Evolutionary conservation across 2,797 vertebrate species (phyloP).

Genomic region (Threskiornis aethiopicus): DNA sequence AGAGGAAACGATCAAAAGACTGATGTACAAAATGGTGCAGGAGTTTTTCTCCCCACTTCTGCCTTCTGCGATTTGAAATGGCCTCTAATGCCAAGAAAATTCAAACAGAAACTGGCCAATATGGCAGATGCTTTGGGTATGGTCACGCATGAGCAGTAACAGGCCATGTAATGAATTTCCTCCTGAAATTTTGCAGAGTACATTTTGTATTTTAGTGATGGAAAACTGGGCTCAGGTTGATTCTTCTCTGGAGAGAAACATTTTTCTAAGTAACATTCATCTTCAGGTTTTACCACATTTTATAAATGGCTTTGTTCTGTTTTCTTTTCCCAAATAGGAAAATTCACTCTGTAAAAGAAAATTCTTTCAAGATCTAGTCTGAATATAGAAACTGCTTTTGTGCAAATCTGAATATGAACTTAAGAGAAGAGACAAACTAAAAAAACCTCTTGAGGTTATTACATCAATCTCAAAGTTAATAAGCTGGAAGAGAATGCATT

Average conservation of each 20-base stretch:
- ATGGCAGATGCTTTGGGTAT: background rate
- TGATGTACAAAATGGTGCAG: background rate
- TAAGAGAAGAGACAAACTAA: background rate
- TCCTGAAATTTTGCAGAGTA: background rate
- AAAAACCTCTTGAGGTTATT: constrained; percentile 24
- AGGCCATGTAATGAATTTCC: background rate
- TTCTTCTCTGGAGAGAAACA: background rate
- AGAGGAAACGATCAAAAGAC: background rate
- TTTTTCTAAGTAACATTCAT: background rate
- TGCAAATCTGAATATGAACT: constrained; percentile 1
- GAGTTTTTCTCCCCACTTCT: background rate
- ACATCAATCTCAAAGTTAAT: constrained; percentile 49
- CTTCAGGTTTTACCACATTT: background rate
- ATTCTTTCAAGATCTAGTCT: background rate
- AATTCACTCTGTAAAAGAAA: background rate
- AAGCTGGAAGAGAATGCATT: constrained; percentile 35
- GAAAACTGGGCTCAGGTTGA: background rate
- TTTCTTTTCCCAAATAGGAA: background rate
- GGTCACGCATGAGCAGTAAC: fast-evolving
- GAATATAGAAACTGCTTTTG: background rate
- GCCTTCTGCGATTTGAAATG: background rate
- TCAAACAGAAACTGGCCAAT: background rate
- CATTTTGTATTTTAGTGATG: background rate
- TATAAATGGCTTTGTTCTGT: background rate
- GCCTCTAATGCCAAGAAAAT: background rate